Evolutionary conservation across 2,797 vertebrate genomes (phyloP).

Genomic region (Rhinophrynus dorsalis): DNA sequence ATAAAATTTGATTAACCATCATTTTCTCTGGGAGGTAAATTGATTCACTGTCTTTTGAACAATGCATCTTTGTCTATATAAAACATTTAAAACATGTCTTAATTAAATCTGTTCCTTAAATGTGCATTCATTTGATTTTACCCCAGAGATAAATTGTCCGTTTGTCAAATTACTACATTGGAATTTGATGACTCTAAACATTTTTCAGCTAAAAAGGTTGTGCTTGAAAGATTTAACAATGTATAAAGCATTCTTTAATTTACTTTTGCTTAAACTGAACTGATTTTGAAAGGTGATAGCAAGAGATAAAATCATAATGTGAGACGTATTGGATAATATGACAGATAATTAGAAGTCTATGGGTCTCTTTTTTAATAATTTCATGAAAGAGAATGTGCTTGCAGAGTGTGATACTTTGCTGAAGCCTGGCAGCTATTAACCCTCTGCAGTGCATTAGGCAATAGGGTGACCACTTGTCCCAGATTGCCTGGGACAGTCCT

Average conservation of each 20-base stretch:
- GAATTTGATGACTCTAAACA: neutral
- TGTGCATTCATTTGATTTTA: neutral
- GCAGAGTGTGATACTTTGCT: neutral
- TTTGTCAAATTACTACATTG: neutral
- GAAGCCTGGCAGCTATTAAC: too few relatives aligned
- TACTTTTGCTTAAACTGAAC: conserved; percentile 28
- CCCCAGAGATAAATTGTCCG: neutral
- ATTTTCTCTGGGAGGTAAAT: too few relatives aligned
- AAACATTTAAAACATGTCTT: too few relatives aligned
- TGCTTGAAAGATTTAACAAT: conserved; percentile 5
- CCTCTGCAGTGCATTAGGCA: too few relatives aligned
- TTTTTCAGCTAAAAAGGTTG: neutral
- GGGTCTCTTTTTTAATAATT: conserved; percentile 36
- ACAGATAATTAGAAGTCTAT: conserved; percentile 18
- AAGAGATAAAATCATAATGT: conserved; percentile 33
- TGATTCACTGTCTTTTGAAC: too few relatives aligned
- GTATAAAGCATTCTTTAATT: conserved; percentile 27
- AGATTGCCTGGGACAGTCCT: too few relatives aligned
- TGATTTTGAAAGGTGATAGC: conserved; percentile 24
- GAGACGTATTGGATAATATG: conserved; percentile 13
- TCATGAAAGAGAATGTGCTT: neutral
- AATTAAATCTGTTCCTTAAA: neutral
- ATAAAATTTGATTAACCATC: too few relatives aligned
- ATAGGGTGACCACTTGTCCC: too few relatives aligned
- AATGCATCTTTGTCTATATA: too few relatives aligned